Percentiles rank a stretch among this genome's conserved stretches.
These are phyloP conservation scores for Zootoca vivipara DNA, from an alignment of 2,113 vertebrate species.

Conservation along the genomic window DNA sequence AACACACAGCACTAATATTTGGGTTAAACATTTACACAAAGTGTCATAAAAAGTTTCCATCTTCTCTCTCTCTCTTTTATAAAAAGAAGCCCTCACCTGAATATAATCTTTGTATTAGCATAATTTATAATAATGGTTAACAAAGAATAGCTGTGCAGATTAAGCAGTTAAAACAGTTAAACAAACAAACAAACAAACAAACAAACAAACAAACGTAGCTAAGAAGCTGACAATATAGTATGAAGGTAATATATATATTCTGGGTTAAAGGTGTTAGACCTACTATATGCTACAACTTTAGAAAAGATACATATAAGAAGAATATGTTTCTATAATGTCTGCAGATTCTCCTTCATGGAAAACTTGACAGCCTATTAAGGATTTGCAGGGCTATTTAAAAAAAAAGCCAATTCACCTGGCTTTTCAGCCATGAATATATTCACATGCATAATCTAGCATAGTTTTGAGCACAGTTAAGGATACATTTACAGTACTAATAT, in stretches of 20 bases:
- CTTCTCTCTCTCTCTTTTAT: neutral
- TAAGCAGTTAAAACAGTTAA: neutral
- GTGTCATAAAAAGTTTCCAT: neutral
- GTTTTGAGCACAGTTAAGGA: neutral
- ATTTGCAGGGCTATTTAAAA: neutral
- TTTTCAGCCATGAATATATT: neutral
- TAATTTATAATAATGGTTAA: constrained; percentile 18
- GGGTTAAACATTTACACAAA: constrained; percentile 15
- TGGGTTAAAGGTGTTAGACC: neutral
- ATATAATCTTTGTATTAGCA: constrained; percentile 3
- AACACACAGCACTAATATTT: accelerated
- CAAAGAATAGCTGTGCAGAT: constrained; percentile 9
- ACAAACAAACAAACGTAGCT: constrained; percentile 23
- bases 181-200: neutral
- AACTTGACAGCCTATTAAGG: neutral
- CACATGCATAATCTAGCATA: neutral
- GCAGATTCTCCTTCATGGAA: neutral
- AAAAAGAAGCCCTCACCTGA: neutral
- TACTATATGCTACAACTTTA: neutral
- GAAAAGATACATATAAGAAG: neutral
- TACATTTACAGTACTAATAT: neutral
- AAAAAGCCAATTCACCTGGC: neutral
- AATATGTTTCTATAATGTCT: neutral
- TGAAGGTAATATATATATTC: neutral
- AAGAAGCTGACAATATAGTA: neutral